A percentile compares a stretch with the other conserved stretches of the same genome.
These are phyloP conservation scores for Callipepla californica DNA, from an alignment of 2,113 vertebrate species.

Conservation along the genomic window DNA sequence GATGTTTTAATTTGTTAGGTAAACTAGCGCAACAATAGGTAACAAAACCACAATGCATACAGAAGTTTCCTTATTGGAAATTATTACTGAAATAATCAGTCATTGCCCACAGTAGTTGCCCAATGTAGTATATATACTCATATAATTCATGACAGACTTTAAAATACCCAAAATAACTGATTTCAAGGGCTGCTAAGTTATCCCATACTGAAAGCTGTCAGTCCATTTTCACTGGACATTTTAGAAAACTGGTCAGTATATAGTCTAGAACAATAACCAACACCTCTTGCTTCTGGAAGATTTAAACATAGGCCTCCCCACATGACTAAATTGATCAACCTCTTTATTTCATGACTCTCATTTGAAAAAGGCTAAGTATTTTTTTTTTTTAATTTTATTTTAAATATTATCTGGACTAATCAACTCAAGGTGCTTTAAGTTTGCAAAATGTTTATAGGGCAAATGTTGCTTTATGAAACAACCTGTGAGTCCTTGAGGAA, in stretches of 20 bases:
- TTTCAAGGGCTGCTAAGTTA: slow-evolving; percentile 11
- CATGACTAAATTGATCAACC: not conserved
- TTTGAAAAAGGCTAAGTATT: not conserved
- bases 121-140: not conserved
- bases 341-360: not conserved
- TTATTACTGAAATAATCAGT: not conserved
- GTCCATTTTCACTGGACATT: not conserved
- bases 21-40: not conserved
- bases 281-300: not conserved
- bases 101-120: not conserved
- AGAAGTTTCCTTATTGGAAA: not conserved
- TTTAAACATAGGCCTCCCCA: not conserved
- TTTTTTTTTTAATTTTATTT: not conserved
- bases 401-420: not conserved
- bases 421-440: not conserved
- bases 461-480: slow-evolving; percentile 50
- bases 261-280: not conserved
- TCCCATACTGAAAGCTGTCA: not conserved
- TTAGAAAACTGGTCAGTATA: not conserved
- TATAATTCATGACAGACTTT: not conserved
- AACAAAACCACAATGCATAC: not conserved
- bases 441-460: not conserved
- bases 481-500: slow-evolving; percentile 26
- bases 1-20: not conserved
- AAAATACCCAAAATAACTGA: not conserved